Conservation (phyloP, 2,113 vertebrate species). For the Holacanthus passer region DNA sequence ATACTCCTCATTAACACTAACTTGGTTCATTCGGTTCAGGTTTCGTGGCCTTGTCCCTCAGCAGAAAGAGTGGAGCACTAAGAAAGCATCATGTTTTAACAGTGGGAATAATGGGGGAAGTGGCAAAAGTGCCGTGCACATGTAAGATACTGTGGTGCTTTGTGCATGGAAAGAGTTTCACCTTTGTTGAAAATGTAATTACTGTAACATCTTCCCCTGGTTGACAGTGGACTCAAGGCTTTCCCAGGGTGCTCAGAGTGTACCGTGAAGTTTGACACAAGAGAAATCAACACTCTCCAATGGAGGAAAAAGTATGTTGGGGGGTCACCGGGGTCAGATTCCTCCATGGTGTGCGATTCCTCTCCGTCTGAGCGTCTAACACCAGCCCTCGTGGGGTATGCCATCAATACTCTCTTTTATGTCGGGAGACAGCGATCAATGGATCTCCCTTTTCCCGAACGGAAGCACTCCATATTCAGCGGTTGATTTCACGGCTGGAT, state of each 20-base stretch:
- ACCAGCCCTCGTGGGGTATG: slow-evolving; percentile 60
- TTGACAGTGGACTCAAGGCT: slow-evolving; percentile 4
- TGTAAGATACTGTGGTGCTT: background rate
- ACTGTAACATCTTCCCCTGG: slow-evolving; percentile 5
- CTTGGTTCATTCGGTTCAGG: slow-evolving; percentile 36
- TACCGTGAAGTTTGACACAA: slow-evolving; percentile 15
- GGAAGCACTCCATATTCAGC: slow-evolving; percentile 81
- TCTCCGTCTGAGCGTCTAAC: slow-evolving; percentile 52
- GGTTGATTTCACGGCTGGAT: slow-evolving; percentile 75
- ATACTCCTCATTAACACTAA: slow-evolving; percentile 59
- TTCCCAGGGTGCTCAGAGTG: background rate
- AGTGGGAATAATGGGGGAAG: background rate
- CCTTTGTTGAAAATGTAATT: background rate
- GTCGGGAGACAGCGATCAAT: slow-evolving; percentile 80
- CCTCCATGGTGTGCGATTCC: slow-evolving; percentile 47
- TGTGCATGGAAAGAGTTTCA: background rate
- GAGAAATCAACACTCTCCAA: slow-evolving; percentile 4
- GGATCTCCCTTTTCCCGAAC: slow-evolving; percentile 63
- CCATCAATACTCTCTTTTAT: slow-evolving; percentile 78
- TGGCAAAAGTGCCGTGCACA: background rate
- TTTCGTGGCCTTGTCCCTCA: slow-evolving; percentile 25
- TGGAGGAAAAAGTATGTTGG: slow-evolving; percentile 4
- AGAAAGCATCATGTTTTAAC: slow-evolving; percentile 6
- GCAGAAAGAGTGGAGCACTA: background rate
- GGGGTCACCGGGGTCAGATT: slow-evolving; percentile 57